Evolutionary conservation across 2,113 vertebrate species (phyloP).

Genomic region (Pedetes capensis): DNA sequence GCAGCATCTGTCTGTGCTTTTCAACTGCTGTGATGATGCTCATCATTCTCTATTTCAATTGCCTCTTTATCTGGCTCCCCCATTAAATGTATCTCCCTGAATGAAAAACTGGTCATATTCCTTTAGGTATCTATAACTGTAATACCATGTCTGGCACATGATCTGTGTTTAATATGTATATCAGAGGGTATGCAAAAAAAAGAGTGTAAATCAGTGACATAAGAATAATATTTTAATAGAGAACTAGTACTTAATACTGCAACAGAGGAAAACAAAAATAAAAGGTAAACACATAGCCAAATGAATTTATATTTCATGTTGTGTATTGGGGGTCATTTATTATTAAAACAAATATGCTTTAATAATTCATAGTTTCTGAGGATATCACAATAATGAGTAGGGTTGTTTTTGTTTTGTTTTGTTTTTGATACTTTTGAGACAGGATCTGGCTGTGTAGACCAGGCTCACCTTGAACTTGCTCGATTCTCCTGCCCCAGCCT

Average conservation of each 20-base stretch:
- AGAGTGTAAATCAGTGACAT: background rate
- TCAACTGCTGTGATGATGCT: background rate
- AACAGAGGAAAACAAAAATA: background rate
- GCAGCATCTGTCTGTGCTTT: background rate
- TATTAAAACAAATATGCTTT: background rate
- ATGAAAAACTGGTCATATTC: background rate
- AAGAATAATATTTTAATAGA: background rate
- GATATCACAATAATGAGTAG: background rate
- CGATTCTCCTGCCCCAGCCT: too few relatives aligned
- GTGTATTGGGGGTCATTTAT: background rate
- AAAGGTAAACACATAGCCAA: background rate
- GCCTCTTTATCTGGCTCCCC: background rate
- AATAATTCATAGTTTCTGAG: background rate
- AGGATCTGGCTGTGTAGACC: too few relatives aligned
- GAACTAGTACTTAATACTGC: background rate
- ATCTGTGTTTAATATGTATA: background rate
- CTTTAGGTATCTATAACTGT: background rate
- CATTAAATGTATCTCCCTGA: background rate
- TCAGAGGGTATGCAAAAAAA: background rate
- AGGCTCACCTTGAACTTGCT: too few relatives aligned
- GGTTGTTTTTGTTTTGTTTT: too few relatives aligned
- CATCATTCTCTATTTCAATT: background rate
- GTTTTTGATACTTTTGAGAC: too few relatives aligned
- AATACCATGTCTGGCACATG: background rate
- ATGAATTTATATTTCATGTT: slow-evolving; percentile 3